A percentile compares a stretch with the other conserved stretches of the same genome.
Conservation (phyloP, 2,797 vertebrate genomes). For the Podargus strigoides region DNA sequence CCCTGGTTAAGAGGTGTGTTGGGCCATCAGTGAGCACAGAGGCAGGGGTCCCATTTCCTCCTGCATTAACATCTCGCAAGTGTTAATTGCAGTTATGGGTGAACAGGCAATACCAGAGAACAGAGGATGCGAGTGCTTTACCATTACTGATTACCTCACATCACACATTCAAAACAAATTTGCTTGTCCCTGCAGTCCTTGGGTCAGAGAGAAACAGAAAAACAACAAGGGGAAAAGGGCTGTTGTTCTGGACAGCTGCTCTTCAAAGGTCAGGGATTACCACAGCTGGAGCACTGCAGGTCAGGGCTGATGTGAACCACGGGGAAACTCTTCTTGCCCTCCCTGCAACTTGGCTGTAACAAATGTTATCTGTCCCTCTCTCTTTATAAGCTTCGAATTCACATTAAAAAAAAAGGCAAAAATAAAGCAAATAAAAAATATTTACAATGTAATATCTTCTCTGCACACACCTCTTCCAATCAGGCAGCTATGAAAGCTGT, state of each 20-base stretch:
- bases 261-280: conserved; percentile 40
- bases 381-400: conserved; percentile 26
- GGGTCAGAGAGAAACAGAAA: not conserved
- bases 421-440: conserved; percentile 38
- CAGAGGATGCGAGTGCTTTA: conserved; percentile 8
- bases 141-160: conserved; percentile 17
- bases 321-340: not conserved
- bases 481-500: conserved; percentile 56
- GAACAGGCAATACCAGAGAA: not conserved
- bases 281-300: not conserved
- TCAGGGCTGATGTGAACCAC: not conserved
- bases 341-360: not conserved
- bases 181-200: conserved; percentile 5
- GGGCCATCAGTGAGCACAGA: not conserved
- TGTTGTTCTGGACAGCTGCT: conserved; percentile 17
- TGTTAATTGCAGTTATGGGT: conserved; percentile 33
- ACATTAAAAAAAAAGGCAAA: not conserved
- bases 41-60: conserved; percentile 14
- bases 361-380: not conserved
- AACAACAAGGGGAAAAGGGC: not conserved
- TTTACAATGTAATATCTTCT: conserved; percentile 39
- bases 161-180: not conserved
- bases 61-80: not conserved
- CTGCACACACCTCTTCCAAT: conserved; percentile 47
- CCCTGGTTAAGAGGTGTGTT: not conserved